Base-by-base conservation (phyloP, 2,113 vertebrate genomes). In the Planiliza haematocheilus region DNA sequence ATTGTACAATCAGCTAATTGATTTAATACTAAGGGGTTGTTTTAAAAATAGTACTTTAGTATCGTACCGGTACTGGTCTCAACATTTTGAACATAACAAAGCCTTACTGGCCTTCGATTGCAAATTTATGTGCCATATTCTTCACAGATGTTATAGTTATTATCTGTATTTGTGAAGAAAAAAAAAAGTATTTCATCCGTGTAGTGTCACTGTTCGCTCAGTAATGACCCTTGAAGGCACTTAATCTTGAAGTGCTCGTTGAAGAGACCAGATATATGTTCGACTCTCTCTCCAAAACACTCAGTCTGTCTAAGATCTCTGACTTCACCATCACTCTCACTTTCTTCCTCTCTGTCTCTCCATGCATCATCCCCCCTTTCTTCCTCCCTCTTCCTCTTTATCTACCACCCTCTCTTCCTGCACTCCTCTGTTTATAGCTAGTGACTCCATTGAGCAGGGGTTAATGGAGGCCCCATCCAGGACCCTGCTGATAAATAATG, bases 401-500 rank as follows among this genome's bases (percentile, higher is more conserved):
- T 88, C 83, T 81, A 64, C 87, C 77, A 59, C 76, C 36, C 86
- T 84, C 78, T 76, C 86, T 87, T 84, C 87, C 84, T 91, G 84
- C 80, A 63, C 85, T 90, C 72, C 74, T 83, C 78, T 80, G 79
- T 88, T 89, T 88, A 90, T 86, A 86, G 90, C 92, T 91, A 92
- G 92, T 92, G 90, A 94, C 92, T 94, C 93, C 93, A 94, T 94
- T 95, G 94, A 95, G 94, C 90, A 89, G 91, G 91, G 93, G 93
- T 95, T 99, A 98, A 99, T 99, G 98, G 97, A 98, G 89, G 95
- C 94, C 95, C 95, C 91, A 89, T 94, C 93, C 95, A 92, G 91
- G 90, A 92, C 92, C 95, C 95, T 96, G 96, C 95, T 98, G 97
- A 99, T 99, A 97, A 99, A 99, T 99, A 99, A 99, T 99, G 95